Conservation (phyloP, 2,888 invertebrate genomes). For the Tenthredo scrophulariae region DNA sequence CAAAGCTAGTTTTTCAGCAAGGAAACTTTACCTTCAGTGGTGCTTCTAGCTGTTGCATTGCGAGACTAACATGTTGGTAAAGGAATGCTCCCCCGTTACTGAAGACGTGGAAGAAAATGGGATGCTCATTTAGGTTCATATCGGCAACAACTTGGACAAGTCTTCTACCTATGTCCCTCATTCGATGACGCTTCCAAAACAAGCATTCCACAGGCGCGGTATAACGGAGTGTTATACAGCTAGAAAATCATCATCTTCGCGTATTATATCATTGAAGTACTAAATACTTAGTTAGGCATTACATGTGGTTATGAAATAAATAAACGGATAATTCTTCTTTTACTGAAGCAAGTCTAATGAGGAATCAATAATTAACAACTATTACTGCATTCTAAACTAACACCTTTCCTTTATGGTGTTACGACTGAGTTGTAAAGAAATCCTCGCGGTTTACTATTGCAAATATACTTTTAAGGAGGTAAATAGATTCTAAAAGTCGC, state of each 20-base stretch:
- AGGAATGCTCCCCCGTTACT: slow-evolving; percentile 89
- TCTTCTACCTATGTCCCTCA: slow-evolving; percentile 83
- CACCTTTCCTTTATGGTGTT: not conserved
- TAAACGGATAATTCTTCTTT: not conserved
- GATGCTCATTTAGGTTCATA: slow-evolving; percentile 85
- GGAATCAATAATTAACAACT: not conserved
- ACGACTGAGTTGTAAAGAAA: not conserved
- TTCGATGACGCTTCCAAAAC: slow-evolving; percentile 83
- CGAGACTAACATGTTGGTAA: slow-evolving; percentile 84
- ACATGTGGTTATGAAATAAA: not conserved
- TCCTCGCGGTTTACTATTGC: not conserved
- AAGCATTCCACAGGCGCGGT: slow-evolving; percentile 85
- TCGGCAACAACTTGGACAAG: slow-evolving; percentile 84
- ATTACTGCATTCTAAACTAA: not conserved
- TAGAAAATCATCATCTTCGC: slow-evolving; percentile 70
- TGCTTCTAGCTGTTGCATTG: slow-evolving; percentile 80
- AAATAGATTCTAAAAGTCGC: not conserved
- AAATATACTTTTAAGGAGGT: not conserved
- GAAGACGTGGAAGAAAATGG: slow-evolving; percentile 87
- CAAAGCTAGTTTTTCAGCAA: not conserved
- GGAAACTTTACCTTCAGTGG: slow-evolving; percentile 78
- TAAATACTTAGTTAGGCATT: not conserved
- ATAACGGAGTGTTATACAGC: slow-evolving; percentile 86
- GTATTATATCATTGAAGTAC: not conserved
- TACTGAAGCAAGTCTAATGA: not conserved